Conservation (phyloP, 1,140 invertebrate genomes). For the Colletes latitarsis region DNA sequence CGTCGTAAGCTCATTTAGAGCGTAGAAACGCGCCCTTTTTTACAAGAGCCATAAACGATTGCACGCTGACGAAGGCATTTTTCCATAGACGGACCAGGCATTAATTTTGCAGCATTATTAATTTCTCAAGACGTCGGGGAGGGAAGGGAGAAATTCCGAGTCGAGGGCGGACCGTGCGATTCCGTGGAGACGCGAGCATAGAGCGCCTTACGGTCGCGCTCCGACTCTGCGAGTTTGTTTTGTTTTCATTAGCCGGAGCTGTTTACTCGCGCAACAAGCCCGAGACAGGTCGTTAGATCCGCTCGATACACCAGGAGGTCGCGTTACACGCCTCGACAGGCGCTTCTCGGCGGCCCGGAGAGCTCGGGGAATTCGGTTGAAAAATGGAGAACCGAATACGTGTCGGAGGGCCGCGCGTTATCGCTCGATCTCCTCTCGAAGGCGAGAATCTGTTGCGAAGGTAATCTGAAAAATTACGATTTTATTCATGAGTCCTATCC, state of each 20-base stretch:
- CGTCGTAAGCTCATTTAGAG: no score
- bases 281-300: constrained; percentile 52
- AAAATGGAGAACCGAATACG: constrained; percentile 21
- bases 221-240: constrained; percentile 49
- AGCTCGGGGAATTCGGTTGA: constrained; percentile 20
- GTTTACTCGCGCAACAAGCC: constrained; percentile 63
- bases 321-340: constrained; percentile 31
- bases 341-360: neutral
- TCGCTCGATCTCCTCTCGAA: constrained; percentile 30
- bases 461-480: constrained; percentile 64
- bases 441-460: constrained; percentile 45
- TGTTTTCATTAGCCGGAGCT: constrained; percentile 65
- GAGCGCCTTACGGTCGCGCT: neutral
- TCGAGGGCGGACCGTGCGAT: neutral
- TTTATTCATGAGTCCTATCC: constrained; percentile 65
- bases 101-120: constrained; percentile 33
- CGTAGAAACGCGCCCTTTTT: no score
- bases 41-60: no score
- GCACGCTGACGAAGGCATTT: neutral
- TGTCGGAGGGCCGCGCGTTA: constrained; percentile 36
- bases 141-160: neutral
- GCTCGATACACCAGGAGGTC: constrained; percentile 39
- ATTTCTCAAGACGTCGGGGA: constrained; percentile 10
- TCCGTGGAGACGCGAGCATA: neutral
- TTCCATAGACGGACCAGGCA: neutral